These are phyloP conservation scores for Acleris holmiana DNA, from an alignment of 2,888 invertebrate species.

Conservation along the genomic window DNA sequence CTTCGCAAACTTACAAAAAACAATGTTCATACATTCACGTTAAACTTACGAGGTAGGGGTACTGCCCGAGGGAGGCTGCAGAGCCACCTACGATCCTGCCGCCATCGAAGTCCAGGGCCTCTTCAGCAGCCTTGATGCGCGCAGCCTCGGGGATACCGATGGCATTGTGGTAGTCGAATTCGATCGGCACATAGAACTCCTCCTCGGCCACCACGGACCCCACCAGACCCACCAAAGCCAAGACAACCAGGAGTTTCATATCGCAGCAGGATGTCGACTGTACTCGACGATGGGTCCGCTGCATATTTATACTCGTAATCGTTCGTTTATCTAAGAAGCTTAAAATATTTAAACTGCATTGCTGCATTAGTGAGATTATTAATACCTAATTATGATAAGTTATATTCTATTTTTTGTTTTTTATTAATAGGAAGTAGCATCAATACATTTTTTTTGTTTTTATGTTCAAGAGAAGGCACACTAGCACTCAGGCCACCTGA, in stretches of 20 bases:
- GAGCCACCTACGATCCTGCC: constrained; percentile 39
- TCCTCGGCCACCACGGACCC: constrained; percentile 27
- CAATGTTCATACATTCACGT: too few species aligned
- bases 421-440: too few species aligned
- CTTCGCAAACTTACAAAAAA: too few species aligned
- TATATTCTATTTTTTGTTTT: too few species aligned
- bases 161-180: constrained; percentile 31
- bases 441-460: too few species aligned
- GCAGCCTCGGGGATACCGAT: constrained; percentile 38
- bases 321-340: neutral
- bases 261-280: constrained; percentile 5
- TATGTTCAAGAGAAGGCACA: too few species aligned
- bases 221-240: constrained; percentile 33
- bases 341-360: neutral
- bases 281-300: neutral
- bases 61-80: constrained; percentile 15
- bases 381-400: neutral
- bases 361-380: neutral
- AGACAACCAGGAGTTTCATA: constrained; percentile 30
- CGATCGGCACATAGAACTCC: constrained; percentile 42
- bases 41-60: constrained; percentile 14
- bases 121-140: constrained; percentile 37
- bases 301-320: neutral
- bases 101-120: constrained; percentile 31
- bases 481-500: too few species aligned